Conservation (phyloP, 2,797 vertebrate genomes). For the Clarias platycephalus region DNA sequence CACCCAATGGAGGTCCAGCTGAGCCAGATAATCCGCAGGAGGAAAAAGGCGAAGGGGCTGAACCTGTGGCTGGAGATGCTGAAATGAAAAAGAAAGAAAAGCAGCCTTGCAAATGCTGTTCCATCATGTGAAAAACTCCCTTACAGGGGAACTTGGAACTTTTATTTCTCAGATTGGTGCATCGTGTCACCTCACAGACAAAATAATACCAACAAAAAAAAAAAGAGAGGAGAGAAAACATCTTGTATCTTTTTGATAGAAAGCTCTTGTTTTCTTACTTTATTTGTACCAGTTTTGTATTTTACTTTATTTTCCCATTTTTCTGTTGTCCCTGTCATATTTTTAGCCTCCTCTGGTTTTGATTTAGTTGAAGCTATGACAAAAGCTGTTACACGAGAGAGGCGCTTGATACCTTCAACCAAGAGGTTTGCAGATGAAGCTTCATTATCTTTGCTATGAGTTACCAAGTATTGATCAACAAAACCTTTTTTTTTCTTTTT, state of each 20-base stretch:
- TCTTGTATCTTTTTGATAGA: slow-evolving; percentile 58
- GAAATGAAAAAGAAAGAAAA: slow-evolving; percentile 80
- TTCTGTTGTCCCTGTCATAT: slow-evolving; percentile 21
- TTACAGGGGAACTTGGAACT: slow-evolving; percentile 10
- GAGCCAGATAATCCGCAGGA: slow-evolving; percentile 65
- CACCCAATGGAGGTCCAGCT: slow-evolving; percentile 72
- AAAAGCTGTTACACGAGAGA: slow-evolving; percentile 32
- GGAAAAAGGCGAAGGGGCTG: slow-evolving; percentile 52
- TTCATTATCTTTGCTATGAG: slow-evolving; percentile 25
- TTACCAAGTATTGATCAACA: background rate
- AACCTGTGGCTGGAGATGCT: slow-evolving; percentile 65
- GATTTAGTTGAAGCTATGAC: slow-evolving; percentile 37
- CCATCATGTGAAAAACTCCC: slow-evolving; percentile 77
- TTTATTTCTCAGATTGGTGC: slow-evolving; percentile 41
- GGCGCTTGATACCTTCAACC: slow-evolving; percentile 3
- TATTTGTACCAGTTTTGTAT: slow-evolving; percentile 50
- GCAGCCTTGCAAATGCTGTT: slow-evolving; percentile 85
- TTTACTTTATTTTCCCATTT: slow-evolving; percentile 34
- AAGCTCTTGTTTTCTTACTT: slow-evolving; percentile 58
- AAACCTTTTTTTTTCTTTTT: slow-evolving; percentile 24
- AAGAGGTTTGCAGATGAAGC: slow-evolving; percentile 20
- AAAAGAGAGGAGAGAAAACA: slow-evolving; percentile 46
- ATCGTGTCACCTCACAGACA: slow-evolving; percentile 41
- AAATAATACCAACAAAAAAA: slow-evolving; percentile 49
- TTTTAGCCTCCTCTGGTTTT: slow-evolving; percentile 40